Conservation (phyloP, 2,113 vertebrate species). For the Phrynosoma platyrhinos region DNA sequence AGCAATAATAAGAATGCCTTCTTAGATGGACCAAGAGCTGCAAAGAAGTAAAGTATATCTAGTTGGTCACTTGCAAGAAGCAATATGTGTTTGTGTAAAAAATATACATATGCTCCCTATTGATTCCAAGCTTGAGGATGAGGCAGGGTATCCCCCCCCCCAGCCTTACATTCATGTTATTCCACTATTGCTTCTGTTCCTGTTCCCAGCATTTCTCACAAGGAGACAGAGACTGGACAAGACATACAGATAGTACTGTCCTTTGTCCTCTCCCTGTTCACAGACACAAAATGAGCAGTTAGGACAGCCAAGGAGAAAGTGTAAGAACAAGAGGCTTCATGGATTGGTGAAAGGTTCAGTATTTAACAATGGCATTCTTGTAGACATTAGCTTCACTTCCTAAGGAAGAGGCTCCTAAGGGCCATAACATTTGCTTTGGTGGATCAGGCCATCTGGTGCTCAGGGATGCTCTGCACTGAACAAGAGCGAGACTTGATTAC, state of each 20-base stretch:
- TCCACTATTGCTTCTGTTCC: not conserved
- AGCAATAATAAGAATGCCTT: not conserved
- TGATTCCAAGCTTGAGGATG: not conserved
- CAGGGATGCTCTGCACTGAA: not conserved
- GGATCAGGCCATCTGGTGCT: not conserved
- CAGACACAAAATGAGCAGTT: not conserved
- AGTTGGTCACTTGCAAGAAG: not conserved
- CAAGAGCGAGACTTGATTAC: not conserved
- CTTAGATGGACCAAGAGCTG: not conserved
- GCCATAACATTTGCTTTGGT: not conserved
- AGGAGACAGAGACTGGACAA: not conserved
- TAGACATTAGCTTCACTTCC: no score
- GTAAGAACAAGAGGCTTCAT: not conserved
- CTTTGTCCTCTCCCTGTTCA: not conserved
- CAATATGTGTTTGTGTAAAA: not conserved
- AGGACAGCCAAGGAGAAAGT: not conserved
- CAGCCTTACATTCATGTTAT: not conserved
- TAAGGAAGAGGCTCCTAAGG: not conserved
- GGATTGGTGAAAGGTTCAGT: not conserved
- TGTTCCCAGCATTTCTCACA: no score
- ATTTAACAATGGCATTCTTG: no score
- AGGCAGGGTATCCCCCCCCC: not conserved
- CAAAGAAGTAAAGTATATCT: not conserved
- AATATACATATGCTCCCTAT: not conserved
- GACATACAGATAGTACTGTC: no score